Evolutionary conservation across 2,888 invertebrate species (phyloP).

Genomic region (Ormia ochracea): DNA sequence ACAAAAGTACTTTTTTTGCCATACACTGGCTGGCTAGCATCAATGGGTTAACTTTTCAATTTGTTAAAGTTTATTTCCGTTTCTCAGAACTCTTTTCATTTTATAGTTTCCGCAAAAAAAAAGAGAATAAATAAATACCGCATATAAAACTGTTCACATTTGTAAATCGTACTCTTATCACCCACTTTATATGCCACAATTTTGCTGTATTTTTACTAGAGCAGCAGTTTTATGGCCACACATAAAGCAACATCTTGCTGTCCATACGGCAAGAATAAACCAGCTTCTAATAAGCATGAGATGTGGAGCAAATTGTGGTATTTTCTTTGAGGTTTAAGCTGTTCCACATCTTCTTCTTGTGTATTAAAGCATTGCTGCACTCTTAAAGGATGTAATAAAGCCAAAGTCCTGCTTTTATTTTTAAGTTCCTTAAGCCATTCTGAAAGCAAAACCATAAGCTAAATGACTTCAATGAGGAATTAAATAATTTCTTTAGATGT

Average conservation of each 20-base stretch:
- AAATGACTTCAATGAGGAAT: too few relatives aligned
- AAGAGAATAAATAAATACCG: not conserved
- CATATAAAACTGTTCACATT: not conserved
- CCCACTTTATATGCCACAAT: slow-evolving; percentile 6
- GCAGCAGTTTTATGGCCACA: not conserved
- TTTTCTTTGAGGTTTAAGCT: not conserved
- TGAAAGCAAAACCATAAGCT: too few relatives aligned
- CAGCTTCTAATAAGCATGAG: not conserved
- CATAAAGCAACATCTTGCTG: not conserved
- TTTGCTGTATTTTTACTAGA: not conserved
- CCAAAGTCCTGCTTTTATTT: too few relatives aligned
- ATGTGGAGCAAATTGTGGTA: not conserved
- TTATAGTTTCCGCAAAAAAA: not conserved
- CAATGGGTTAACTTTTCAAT: too few relatives aligned
- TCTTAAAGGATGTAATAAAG: too few relatives aligned
- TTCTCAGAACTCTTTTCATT: not conserved
- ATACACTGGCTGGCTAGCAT: too few relatives aligned
- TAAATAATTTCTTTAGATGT: too few relatives aligned
- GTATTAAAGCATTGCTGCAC: not conserved
- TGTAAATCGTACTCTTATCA: not conserved
- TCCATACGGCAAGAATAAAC: not conserved
- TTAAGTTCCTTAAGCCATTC: too few relatives aligned
- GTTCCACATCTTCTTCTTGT: not conserved
- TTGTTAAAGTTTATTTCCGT: not conserved
- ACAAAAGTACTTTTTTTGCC: too few relatives aligned